phyloP scores from a whole-genome alignment of 1,140 invertebrate species.

The Ruditapes philippinarum region DNA sequence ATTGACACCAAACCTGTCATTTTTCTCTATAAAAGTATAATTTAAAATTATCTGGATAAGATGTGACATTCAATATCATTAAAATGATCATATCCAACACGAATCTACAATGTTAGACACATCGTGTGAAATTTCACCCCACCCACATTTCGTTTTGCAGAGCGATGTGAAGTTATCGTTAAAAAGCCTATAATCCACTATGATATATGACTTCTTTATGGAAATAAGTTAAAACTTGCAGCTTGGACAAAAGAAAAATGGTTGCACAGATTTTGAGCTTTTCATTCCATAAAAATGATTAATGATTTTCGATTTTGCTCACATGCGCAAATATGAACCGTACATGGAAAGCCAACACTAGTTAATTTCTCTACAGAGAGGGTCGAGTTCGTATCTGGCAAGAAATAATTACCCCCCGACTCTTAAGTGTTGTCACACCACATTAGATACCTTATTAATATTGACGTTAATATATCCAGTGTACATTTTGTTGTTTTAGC shows the following conservation, averaged over 20 bases:
- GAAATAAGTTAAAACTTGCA: constrained; percentile 16
- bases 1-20: neutral
- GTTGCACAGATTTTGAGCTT: constrained; percentile 14
- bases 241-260: constrained; percentile 14
- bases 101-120: constrained; percentile 36
- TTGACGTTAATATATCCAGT: too few species aligned
- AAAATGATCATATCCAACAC: constrained; percentile 39
- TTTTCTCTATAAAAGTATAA: constrained; percentile 38
- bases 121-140: constrained; percentile 55
- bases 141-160: constrained; percentile 49
- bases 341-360: neutral
- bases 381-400: too few species aligned
- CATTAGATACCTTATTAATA: too few species aligned
- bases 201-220: constrained; percentile 48
- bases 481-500: too few species aligned
- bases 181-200: constrained; percentile 5
- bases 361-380: too few species aligned
- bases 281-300: constrained; percentile 1
- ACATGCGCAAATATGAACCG: neutral
- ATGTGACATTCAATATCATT: constrained; percentile 53
- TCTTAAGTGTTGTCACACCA: too few species aligned
- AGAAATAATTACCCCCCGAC: too few species aligned
- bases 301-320: constrained; percentile 1
- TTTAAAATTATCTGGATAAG: constrained; percentile 30
- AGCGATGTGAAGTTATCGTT: constrained; percentile 36